Conservation (phyloP, 2,888 invertebrate species). For the Cephus nigrinus region DNA sequence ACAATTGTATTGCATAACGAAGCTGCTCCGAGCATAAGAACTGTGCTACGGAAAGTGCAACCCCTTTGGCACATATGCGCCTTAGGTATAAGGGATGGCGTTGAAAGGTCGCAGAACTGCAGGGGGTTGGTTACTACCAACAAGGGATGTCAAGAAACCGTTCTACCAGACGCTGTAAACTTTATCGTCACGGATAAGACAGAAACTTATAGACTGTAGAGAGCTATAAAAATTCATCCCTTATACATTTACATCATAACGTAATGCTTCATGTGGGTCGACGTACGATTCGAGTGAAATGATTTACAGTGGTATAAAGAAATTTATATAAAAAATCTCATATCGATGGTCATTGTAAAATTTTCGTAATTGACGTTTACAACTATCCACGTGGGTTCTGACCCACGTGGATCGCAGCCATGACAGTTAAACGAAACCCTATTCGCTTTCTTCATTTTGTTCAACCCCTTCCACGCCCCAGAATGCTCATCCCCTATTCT, state of each 20-base stretch:
- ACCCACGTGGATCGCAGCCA: neutral
- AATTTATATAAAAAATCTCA: neutral
- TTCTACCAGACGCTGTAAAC: conserved; percentile 53
- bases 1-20: neutral
- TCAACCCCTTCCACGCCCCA: neutral
- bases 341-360: neutral
- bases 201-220: conserved; percentile 52
- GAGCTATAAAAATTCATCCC: conserved; percentile 55
- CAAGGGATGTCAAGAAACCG: neutral
- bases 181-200: conserved; percentile 55
- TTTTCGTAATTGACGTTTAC: neutral
- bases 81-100: neutral
- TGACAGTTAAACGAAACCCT: neutral
- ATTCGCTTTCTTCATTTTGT: neutral
- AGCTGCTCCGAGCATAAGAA: neutral
- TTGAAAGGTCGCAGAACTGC: neutral
- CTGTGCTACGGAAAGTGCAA: neutral
- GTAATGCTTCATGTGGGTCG: conserved; percentile 34
- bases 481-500: neutral
- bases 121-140: neutral
- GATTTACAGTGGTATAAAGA: neutral
- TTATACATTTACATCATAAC: conserved; percentile 53
- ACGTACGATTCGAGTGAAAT: neutral
- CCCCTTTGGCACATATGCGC: neutral
- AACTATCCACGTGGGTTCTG: neutral